Conservation (phyloP, 2,113 vertebrate genomes). For the Castor canadensis region DNA sequence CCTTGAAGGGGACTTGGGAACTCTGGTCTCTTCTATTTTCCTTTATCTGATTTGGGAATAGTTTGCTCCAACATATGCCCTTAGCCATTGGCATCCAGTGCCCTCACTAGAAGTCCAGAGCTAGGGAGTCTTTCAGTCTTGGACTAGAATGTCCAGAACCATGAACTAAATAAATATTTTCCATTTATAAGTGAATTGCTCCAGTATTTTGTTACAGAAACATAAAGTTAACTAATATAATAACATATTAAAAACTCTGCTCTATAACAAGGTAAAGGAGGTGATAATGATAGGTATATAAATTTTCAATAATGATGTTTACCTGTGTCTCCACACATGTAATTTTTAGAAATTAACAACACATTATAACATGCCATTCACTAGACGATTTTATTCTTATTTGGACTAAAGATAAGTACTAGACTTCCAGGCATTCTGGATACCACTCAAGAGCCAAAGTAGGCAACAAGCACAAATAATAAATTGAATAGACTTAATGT, state of each 20-base stretch:
- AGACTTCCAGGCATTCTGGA: neutral
- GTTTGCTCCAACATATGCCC: neutral
- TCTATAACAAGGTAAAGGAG: neutral
- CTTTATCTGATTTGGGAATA: neutral
- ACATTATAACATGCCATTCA: neutral
- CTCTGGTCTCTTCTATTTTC: neutral
- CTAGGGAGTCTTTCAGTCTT: too few relatives aligned
- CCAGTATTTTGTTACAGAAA: neutral
- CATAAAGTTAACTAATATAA: neutral
- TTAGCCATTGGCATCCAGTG: neutral
- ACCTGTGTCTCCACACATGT: neutral
- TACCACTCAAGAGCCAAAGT: neutral
- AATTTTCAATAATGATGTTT: neutral
- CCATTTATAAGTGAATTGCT: neutral
- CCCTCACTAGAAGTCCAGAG: neutral
- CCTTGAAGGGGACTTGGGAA: neutral
- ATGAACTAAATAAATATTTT: neutral
- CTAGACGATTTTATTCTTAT: neutral
- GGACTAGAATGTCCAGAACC: neutral
- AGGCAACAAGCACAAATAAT: too few relatives aligned
- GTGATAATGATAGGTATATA: neutral
- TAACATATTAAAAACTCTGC: neutral
- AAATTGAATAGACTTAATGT: too few relatives aligned
- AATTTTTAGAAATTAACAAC: neutral
- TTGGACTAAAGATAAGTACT: neutral